Evolutionary conservation across 2,888 invertebrate genomes (phyloP), one percentile per base, ranked within the genome.

Genomic region (Osedax fenrisi): DNA sequence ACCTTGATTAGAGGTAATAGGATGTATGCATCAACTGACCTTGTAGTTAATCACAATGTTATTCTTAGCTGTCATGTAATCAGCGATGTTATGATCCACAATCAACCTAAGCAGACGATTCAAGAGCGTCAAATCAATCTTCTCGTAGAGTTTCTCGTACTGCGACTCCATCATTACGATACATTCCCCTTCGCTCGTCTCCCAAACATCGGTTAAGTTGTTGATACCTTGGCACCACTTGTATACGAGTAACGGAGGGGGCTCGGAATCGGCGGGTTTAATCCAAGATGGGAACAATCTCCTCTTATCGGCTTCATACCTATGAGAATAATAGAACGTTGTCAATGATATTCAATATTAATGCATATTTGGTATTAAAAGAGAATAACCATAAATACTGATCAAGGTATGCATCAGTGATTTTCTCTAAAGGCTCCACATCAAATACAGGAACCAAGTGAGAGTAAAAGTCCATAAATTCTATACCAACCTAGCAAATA

Each of bases 31-130:
- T 64, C 21, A 64, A 64, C 80, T 76, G 80, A 89, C 89, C 88
- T 97, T 98, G 86, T 98, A 99, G 86, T 97, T 98, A 78, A 99
- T 97, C 74, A 96, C 93, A n/a, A 99, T 95, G 86, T 99, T 99
- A 86, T 98, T 98, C 86, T 99, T 99, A 1, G 98, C 96, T 0
- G 98, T 97, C 96, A 99, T 98, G 86, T 99, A 99, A 89, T 99
- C 98, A 79, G 98, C 98, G 82, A 99, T 99, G 85, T 99, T 99
- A 86, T 99, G 98, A 86, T 99, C 98, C 62, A 99, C 97, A 80
- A 99, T 98, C 74, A 99, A 87, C 80, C 97, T 90, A 72, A 99
- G 86, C 81, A 99, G 86, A 85, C 98, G 89, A 87, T 98, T 98
- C 41, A 99, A 89, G 25, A 99, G 87, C 0, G 98, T 98, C 84